Evolutionary conservation across 2,797 vertebrate genomes (phyloP).

Genomic region (Netta rufina): DNA sequence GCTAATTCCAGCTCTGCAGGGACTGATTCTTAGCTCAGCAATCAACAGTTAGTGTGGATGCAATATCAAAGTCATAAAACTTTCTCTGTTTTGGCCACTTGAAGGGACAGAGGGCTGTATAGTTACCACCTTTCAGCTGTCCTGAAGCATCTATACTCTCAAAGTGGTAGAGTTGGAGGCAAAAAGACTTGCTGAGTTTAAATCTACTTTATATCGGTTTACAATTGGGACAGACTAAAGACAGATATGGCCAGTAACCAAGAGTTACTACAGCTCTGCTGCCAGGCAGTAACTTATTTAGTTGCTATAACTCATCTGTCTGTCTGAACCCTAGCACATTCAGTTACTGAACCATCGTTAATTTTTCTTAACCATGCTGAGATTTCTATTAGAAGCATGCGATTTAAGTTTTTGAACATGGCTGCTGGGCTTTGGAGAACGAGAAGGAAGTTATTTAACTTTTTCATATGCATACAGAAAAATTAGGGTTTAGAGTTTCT

Average conservation of each 20-base stretch:
- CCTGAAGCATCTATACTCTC: background rate
- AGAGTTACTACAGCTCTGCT: conserved; percentile 16
- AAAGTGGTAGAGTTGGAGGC: background rate
- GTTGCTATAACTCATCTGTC: conserved; percentile 34
- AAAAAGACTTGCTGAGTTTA: conserved; percentile 1
- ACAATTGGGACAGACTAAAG: background rate
- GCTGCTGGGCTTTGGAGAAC: conserved; percentile 41
- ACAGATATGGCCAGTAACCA: conserved; percentile 9
- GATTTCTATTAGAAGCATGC: conserved; percentile 47
- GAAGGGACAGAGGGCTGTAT: background rate
- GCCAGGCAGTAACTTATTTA: conserved; percentile 22
- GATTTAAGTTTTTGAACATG: background rate
- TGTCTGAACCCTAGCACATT: conserved; percentile 30
- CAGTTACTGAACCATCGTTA: background rate
- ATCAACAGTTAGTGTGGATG: background rate
- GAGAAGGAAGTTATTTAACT: background rate
- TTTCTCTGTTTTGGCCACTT: background rate
- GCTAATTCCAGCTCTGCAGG: background rate
- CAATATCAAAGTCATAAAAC: background rate
- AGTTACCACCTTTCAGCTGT: background rate
- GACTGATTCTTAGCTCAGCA: background rate
- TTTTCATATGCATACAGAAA: background rate
- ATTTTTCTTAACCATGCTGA: conserved; percentile 46
- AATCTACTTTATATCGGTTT: background rate
- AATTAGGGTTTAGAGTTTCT: background rate